Evolutionary conservation across 2,797 vertebrate species (phyloP), one percentile per base, ranked within the genome.

Genomic region (Pelochelys cantorii): DNA sequence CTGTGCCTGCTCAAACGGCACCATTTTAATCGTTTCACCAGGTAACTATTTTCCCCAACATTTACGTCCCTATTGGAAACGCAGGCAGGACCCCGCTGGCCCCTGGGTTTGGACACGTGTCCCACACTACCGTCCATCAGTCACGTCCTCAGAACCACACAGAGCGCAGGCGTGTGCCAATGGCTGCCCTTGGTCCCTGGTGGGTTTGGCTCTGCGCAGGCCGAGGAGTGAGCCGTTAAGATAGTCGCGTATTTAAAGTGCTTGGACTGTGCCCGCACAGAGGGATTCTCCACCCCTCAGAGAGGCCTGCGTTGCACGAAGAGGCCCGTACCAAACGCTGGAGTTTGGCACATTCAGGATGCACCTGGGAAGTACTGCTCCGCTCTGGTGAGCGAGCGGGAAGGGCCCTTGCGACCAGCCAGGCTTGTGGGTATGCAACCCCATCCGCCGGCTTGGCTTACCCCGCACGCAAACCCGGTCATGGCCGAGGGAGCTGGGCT

Each of bases 371-470:
- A 34, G 65, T 22, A 71, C n/a, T 20, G n/a, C 20, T 71, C 18
- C 11, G 22, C 20, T 68, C 65, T 37, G n/a, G 65, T 37, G 65
- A 37, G 65, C 34, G 34, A 20, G 65, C 1, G 34, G 22, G 78
- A 80, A 59, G 12, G 18, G 12, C 23, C 11, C 29, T 29, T 90
- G 74, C 54, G 79, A 56, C 42, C 42, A 42, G 42, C 42, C 42
- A 42, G 42, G 42, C 42, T 23, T 18, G 82, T 22, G 65, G 5
- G 17, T 7, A 5, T 37, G n/a, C 65, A 18, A 71, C 9, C 62
- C 11, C 0, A 0, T 13, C 2, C 4, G 31, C 57, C 80, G 55
- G 17, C 56, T 56, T 55, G 65, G 42, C 42, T 42, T 6, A 7
- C 42, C 42, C 42, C 6, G 42, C 42, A 42, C 42, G 42, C 42